phyloP scores from a whole-genome alignment of 2,888 invertebrate genomes.

The Siphonodentalium dalli region DNA sequence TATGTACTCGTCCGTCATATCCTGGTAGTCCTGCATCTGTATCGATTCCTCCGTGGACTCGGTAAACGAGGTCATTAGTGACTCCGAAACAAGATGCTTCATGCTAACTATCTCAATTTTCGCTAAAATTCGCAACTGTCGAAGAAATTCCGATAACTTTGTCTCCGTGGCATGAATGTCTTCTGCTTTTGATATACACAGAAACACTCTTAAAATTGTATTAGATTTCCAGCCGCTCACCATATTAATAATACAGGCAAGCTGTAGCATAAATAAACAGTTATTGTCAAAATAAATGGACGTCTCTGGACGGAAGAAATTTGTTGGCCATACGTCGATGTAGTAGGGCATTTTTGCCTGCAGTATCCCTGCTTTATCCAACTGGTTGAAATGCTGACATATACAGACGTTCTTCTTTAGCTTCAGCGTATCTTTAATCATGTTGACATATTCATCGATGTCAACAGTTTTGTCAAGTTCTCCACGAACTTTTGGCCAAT shows the following conservation, averaged over 20 bases:
- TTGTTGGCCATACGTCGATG: slow-evolving; percentile 98
- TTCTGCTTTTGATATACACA: slow-evolving; percentile 69
- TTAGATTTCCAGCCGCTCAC: slow-evolving; percentile 73
- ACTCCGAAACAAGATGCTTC: slow-evolving; percentile 29
- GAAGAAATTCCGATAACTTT: slow-evolving; percentile 72
- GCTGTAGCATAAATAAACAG: slow-evolving; percentile 92
- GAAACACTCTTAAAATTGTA: slow-evolving; percentile 81
- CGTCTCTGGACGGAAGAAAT: slow-evolving; percentile 82
- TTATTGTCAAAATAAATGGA: slow-evolving; percentile 85
- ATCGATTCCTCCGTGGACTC: too few species aligned
- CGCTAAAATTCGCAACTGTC: slow-evolving; percentile 85
- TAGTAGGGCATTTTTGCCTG: slow-evolving; percentile 74
- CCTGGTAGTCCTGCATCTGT: slow-evolving; percentile 43
- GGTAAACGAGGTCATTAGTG: slow-evolving; percentile 29
- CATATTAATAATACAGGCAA: slow-evolving; percentile 94
- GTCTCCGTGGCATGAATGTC: slow-evolving; percentile 56
- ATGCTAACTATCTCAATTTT: slow-evolving; percentile 72
- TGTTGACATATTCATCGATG: slow-evolving; percentile 78
- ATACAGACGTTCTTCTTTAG: slow-evolving; percentile 95
- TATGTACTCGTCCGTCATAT: slow-evolving; percentile 47
- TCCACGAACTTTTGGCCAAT: slow-evolving; percentile 39
- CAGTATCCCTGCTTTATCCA: slow-evolving; percentile 81
- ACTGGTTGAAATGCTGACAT: slow-evolving; percentile 86
- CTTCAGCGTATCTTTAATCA: slow-evolving; percentile 85
- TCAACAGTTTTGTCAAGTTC: slow-evolving; percentile 34